phyloP scores from a whole-genome alignment of 2,888 invertebrate genomes.

The Oscheius myriophilus region DNA sequence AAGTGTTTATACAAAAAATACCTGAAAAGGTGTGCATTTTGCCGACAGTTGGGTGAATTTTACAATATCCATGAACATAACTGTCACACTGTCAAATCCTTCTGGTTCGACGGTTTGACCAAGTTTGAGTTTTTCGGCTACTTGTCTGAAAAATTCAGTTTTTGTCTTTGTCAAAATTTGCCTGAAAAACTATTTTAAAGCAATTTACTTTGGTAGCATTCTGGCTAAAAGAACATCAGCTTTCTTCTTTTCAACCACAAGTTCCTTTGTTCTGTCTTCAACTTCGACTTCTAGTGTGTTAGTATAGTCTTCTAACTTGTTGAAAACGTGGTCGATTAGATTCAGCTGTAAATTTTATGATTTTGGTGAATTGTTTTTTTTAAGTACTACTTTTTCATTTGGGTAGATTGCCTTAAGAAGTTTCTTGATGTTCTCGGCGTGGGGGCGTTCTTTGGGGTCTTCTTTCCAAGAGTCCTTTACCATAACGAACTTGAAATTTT shows the following conservation, averaged over 20 bases:
- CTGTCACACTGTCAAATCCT: conserved; percentile 63
- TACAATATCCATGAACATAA: conserved; percentile 68
- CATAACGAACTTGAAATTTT: conserved; percentile 46
- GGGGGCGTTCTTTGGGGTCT: conserved; percentile 55
- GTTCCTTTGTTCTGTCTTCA: conserved; percentile 61
- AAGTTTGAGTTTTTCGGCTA: conserved; percentile 64
- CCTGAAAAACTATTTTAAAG: too few species aligned
- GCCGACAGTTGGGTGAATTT: conserved; percentile 64
- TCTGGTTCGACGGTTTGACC: conserved; percentile 67
- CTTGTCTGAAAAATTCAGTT: conserved; percentile 52
- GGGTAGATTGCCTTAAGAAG: conserved; percentile 43
- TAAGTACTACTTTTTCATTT: conserved; percentile 26
- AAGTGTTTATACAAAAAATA: too few species aligned
- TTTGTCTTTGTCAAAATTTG: too few species aligned
- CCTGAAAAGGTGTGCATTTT: conserved; percentile 66
- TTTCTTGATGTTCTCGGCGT: conserved; percentile 40
- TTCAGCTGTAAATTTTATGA: conserved; percentile 47
- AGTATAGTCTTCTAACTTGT: conserved; percentile 65
- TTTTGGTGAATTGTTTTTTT: neutral
- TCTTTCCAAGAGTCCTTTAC: conserved; percentile 65
- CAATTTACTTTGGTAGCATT: conserved; percentile 64
- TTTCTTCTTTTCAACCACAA: conserved; percentile 65
- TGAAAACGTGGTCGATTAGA: conserved; percentile 67
- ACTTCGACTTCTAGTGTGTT: conserved; percentile 59
- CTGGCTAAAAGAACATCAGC: conserved; percentile 61